These are phyloP conservation scores for Drosophila pseudoananassae DNA, from an alignment of 1,140 invertebrate genomes.

Conservation along the genomic window DNA sequence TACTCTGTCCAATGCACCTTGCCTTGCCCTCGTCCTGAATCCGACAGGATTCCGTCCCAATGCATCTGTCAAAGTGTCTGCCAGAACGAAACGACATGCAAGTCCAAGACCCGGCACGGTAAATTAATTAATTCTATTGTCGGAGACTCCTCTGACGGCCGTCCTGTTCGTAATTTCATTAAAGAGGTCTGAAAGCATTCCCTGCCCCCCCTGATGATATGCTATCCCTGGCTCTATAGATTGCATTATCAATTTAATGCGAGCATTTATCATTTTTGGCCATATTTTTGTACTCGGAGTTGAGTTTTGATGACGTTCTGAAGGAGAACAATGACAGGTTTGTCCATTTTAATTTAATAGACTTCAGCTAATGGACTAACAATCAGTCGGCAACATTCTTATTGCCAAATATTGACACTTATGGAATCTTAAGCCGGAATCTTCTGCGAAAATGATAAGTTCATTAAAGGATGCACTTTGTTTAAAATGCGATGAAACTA, in stretches of 20 bases:
- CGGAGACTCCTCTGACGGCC: constrained; percentile 15
- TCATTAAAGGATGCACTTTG: neutral
- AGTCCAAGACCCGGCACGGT: constrained; percentile 41
- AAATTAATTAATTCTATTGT: constrained; percentile 81
- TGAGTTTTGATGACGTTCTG: no score
- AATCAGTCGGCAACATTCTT: constrained; percentile 4
- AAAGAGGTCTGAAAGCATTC: constrained; percentile 57
- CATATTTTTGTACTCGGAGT: constrained; percentile 1
- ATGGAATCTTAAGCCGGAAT: neutral
- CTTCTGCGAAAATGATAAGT: neutral
- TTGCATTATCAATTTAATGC: constrained; percentile 48
- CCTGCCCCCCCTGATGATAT: neutral
- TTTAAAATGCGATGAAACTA: neutral
- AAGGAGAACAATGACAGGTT: constrained; percentile 12
- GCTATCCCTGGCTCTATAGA: constrained; percentile 5
- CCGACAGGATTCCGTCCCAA: constrained; percentile 32
- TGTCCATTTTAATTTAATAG: constrained; percentile 45
- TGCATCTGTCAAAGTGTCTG: constrained; percentile 32
- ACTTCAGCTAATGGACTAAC: constrained; percentile 51
- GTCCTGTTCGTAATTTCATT: constrained; percentile 64
- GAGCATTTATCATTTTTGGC: constrained; percentile 58
- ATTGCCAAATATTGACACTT: constrained; percentile 6
- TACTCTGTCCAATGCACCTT: constrained; percentile 43
- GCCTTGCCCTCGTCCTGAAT: neutral
- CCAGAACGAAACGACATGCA: constrained; percentile 18